These are phyloP conservation scores for Microplitis deprimator DNA, from an alignment of 2,888 invertebrate species.

Conservation along the genomic window DNA sequence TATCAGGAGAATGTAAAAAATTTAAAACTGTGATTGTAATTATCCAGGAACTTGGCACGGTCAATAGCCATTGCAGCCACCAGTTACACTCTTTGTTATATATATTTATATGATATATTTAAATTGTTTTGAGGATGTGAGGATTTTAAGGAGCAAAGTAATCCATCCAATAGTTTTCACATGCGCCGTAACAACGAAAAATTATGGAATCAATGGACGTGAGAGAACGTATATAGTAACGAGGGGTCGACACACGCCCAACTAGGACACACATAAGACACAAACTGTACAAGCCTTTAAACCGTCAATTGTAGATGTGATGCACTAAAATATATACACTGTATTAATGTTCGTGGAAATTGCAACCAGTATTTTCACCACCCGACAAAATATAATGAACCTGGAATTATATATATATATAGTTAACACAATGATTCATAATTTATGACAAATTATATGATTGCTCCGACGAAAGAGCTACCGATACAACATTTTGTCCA, in stretches of 20 bases:
- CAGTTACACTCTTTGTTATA: neutral
- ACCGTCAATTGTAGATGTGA: slow-evolving; percentile 40
- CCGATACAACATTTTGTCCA: neutral
- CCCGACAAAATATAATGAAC: too few species aligned
- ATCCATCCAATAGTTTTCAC: slow-evolving; percentile 43
- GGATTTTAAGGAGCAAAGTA: neutral
- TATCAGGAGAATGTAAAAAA: slow-evolving; percentile 27
- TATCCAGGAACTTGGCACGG: slow-evolving; percentile 18
- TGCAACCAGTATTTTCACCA: too few species aligned
- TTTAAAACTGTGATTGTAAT: slow-evolving; percentile 20
- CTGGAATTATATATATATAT: too few species aligned
- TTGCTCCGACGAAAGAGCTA: neutral
- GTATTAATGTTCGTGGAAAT: neutral
- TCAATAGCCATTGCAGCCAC: slow-evolving; percentile 18
- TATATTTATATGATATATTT: neutral
- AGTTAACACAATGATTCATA: neutral
- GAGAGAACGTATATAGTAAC: slow-evolving; percentile 32
- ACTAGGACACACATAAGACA: slow-evolving; percentile 35
- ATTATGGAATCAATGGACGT: slow-evolving; percentile 40
- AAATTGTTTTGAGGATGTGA: neutral
- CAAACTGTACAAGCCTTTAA: slow-evolving; percentile 19
- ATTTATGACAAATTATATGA: neutral
- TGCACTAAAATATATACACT: slow-evolving; percentile 1
- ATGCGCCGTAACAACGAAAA: slow-evolving; percentile 41
- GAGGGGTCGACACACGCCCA: slow-evolving; percentile 47